Base-by-base conservation (phyloP, 2,113 vertebrate species). In the Alethe diademata region DNA sequence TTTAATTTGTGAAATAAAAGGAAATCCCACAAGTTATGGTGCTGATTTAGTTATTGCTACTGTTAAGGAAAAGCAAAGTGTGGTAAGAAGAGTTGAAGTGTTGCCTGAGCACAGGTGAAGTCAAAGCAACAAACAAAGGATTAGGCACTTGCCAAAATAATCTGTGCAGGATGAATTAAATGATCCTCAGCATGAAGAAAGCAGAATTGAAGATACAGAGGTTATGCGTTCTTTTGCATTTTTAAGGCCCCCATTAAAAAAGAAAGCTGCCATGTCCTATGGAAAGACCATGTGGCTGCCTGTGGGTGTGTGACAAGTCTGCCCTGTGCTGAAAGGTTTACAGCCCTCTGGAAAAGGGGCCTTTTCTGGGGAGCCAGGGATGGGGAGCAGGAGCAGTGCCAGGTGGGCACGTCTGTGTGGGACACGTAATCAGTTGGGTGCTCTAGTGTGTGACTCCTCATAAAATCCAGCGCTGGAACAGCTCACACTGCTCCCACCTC, bases 391-490 rank as follows among this genome's bases (percentile, higher is more conserved):
- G 51, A 66, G 9, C 78, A 80, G 72, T 23, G 94, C 90, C 92
- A 97, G 94, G 84, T 69, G 96, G 95, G 86, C 94, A 93, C 42
- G 15, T 95, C 95, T 79, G 48, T 62, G 57, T 54, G 85, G 51
- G 92, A 96, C 94, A 98, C 98, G 98, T 97, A 96, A 98, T 98
- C 98, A 96, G 96, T 85, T 95, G 93, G 65, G 60, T 12, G 50
- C 96, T 96, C 96, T 17, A 91, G 93, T 88, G 95, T 96, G 96
- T n/a, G 93, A 96, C 94, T 96, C 97, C 98, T 94, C 97, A 98
- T 98, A 98, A 98, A 98, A 98, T 93, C 94, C 97, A 97, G 96
- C 35, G 29, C 78, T 98, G 97, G 96, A 98, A 97, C 92, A 48
- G 96, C 96, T 98, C 22, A 35, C 93, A 76, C 91, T 90, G 91